These are phyloP conservation scores for Liodrosophila aerea DNA, from an alignment of 2,888 invertebrate species.

Conservation along the genomic window DNA sequence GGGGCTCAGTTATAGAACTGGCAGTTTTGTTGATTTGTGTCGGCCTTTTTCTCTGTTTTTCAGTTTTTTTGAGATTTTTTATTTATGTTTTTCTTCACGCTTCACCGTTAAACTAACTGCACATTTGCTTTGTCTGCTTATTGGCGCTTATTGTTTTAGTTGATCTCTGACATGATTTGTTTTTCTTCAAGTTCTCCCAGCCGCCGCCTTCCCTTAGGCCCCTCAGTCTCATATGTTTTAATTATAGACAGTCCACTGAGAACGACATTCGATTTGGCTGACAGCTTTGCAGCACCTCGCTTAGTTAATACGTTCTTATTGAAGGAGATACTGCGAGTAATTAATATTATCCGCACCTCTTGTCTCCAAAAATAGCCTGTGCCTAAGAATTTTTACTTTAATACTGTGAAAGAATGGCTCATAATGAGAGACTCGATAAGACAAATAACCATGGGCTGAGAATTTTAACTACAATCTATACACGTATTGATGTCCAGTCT, in stretches of 20 bases:
- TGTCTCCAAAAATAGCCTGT: not conserved
- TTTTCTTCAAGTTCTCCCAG: slow-evolving; percentile 27
- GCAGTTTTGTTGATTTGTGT: slow-evolving; percentile 39
- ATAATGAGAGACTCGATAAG: slow-evolving; percentile 6
- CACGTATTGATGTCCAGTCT: too few species aligned
- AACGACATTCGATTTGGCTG: slow-evolving; percentile 28
- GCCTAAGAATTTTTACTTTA: not conserved
- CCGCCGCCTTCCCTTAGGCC: not conserved
- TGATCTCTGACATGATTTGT: slow-evolving; percentile 69
- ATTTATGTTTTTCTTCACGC: slow-evolving; percentile 71
- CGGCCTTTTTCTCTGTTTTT: slow-evolving; percentile 24
- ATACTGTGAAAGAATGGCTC: slow-evolving; percentile 10
- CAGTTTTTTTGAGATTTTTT: slow-evolving; percentile 41
- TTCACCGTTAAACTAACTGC: slow-evolving; percentile 77
- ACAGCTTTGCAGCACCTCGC: slow-evolving; percentile 21
- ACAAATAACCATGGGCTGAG: slow-evolving; percentile 1
- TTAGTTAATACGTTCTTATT: not conserved
- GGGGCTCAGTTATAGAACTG: slow-evolving; percentile 37
- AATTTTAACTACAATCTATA: too few species aligned
- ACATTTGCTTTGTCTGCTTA: slow-evolving; percentile 74
- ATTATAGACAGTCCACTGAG: slow-evolving; percentile 35
- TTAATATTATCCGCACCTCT: slow-evolving; percentile 23
- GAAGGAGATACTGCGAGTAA: slow-evolving; percentile 3
- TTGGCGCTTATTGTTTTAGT: slow-evolving; percentile 71
- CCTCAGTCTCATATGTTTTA: slow-evolving; percentile 43